Percentiles rank a stretch among this genome's conserved stretches.
Evolutionary conservation across 1,140 invertebrate genomes (phyloP).

Genomic region (Diuraphis noxia): DNA sequence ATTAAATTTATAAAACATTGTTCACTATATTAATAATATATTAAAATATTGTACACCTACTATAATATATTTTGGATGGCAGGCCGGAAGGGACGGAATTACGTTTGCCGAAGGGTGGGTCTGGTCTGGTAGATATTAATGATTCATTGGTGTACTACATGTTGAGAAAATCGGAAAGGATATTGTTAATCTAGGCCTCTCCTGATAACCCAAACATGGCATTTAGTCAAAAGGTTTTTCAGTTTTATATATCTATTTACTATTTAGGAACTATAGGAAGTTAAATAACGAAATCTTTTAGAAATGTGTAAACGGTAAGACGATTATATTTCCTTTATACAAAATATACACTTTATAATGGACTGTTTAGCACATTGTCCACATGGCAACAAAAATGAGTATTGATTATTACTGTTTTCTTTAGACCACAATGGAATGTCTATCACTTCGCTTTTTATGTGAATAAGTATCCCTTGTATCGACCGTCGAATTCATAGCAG

Average conservation of each 20-base stretch:
- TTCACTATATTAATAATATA: no score
- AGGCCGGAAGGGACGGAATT: no score
- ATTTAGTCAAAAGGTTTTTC: neutral
- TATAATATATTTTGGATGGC: no score
- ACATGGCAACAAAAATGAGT: conserved; percentile 39
- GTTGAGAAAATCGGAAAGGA: no score
- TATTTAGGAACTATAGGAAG: neutral
- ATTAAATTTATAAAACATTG: no score
- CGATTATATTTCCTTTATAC: neutral
- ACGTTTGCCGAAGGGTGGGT: no score
- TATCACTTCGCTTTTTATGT: conserved; percentile 69
- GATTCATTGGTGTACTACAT: no score
- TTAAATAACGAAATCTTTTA: neutral
- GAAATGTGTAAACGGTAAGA: neutral
- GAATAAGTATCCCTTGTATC: conserved; percentile 72
- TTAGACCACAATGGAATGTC: conserved; percentile 73
- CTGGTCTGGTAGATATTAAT: no score
- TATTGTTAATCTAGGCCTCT: neutral
- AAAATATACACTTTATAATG: neutral
- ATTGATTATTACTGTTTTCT: conserved; percentile 46
- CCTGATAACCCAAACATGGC: neutral
- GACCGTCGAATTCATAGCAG: conserved; percentile 70
- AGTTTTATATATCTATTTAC: neutral
- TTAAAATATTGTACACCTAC: no score
- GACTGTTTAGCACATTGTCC: conserved; percentile 14